These are phyloP conservation scores for Microctonus brassicae DNA, from an alignment of 2,888 invertebrate species.

Conservation along the genomic window DNA sequence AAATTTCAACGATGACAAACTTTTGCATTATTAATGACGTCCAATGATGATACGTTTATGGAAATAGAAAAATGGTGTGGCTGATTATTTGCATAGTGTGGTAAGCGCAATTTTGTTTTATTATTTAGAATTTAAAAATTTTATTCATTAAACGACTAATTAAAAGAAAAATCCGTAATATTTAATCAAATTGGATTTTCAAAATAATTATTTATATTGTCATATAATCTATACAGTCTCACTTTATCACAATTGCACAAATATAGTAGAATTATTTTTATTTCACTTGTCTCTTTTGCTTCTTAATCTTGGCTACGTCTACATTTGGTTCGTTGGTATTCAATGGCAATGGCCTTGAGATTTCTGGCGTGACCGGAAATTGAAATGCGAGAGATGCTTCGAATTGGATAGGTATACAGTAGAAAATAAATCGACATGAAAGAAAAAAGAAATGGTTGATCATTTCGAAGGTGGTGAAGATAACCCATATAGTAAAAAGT, in stretches of 20 bases:
- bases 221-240: slow-evolving; percentile 6
- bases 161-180: no score
- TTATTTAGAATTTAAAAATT: no score
- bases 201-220: not conserved
- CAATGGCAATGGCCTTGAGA: slow-evolving; percentile 43
- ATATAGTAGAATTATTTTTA: not conserved
- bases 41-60: not conserved
- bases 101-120: no score
- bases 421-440: slow-evolving; percentile 40
- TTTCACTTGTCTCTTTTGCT: slow-evolving; percentile 32
- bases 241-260: slow-evolving; percentile 36
- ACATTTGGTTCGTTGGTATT: slow-evolving; percentile 44
- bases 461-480: slow-evolving; percentile 17
- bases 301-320: slow-evolving; percentile 39
- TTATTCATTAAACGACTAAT: no score
- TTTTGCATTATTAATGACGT: slow-evolving; percentile 44
- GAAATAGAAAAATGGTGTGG: slow-evolving; percentile 8
- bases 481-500: slow-evolving; percentile 8
- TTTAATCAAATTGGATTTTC: not conserved
- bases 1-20: slow-evolving; percentile 38
- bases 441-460: slow-evolving; percentile 22
- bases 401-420: slow-evolving; percentile 25
- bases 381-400: slow-evolving; percentile 41
- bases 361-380: slow-evolving; percentile 48
- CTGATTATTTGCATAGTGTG: no score